A percentile compares a stretch with the other conserved stretches of the same genome.
These are phyloP conservation scores for Serripes groenlandicus DNA, from an alignment of 2,888 invertebrate species.

Conservation along the genomic window DNA sequence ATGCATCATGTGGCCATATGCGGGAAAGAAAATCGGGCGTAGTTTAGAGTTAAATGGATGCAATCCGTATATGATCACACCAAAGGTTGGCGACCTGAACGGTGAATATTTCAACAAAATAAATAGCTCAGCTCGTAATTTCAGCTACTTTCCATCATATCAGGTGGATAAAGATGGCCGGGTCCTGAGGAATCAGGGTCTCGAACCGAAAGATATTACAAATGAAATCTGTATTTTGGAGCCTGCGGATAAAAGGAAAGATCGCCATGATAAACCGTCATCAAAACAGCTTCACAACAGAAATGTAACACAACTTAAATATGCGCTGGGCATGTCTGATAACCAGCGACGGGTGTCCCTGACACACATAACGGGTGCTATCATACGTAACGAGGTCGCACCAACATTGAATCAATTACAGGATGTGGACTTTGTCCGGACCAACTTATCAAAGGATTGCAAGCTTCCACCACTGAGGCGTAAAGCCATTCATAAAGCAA, in stretches of 20 bases:
- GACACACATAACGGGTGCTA: constrained; percentile 48
- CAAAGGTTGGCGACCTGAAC: constrained; percentile 20
- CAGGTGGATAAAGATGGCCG: constrained; percentile 25
- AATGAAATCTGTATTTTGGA: constrained; percentile 18
- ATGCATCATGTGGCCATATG: constrained; percentile 54
- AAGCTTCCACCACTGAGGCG: constrained; percentile 27
- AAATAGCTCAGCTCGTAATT: constrained; percentile 30
- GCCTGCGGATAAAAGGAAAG: background rate
- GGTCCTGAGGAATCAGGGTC: constrained; percentile 36
- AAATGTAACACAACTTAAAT: constrained; percentile 52
- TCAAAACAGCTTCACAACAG: constrained; percentile 44
- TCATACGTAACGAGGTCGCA: constrained; percentile 51
- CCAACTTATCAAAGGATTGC: constrained; percentile 23
- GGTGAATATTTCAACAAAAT: constrained; percentile 51
- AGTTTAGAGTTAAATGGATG: constrained; percentile 2
- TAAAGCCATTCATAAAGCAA: constrained; percentile 29
- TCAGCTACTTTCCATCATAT: constrained; percentile 4
- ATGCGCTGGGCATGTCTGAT: constrained; percentile 44
- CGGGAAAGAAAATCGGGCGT: constrained; percentile 28
- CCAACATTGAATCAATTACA: constrained; percentile 33
- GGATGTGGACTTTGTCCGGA: constrained; percentile 45
- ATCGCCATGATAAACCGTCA: background rate
- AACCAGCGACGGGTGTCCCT: constrained; percentile 34
- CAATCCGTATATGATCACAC: background rate
- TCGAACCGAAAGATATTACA: constrained; percentile 42